Conservation (phyloP, 2,797 vertebrate species). For the Myiotriccus ornatus region DNA sequence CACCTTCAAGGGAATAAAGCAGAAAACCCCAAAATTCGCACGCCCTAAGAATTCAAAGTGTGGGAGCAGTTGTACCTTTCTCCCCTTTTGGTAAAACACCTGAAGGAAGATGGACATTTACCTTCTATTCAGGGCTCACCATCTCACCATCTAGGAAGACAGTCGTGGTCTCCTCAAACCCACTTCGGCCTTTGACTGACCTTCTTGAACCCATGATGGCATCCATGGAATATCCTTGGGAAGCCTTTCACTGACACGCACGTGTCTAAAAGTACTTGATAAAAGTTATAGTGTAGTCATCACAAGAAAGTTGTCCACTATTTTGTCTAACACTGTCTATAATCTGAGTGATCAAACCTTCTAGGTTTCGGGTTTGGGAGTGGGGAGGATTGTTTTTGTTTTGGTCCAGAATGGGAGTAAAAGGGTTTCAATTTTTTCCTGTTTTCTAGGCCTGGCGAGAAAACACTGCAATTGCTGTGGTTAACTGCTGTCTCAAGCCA, state of each 20-base stretch:
- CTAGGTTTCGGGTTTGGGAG: background rate
- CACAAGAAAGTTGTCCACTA: background rate
- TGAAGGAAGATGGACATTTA: background rate
- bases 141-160: background rate
- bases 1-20: background rate
- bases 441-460: background rate
- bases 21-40: background rate
- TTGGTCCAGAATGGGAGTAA: background rate
- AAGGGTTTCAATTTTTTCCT: background rate
- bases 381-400: background rate
- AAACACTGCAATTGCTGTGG: background rate
- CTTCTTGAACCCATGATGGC: background rate
- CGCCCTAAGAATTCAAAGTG: background rate
- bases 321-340: background rate
- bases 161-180: background rate
- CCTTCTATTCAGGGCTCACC: background rate
- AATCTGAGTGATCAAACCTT: background rate
- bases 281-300: background rate
- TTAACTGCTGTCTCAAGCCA: background rate
- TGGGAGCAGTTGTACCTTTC: background rate
- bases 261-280: accelerated
- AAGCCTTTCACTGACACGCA: accelerated
- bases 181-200: background rate
- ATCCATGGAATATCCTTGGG: background rate
- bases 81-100: background rate